Conservation (phyloP, 2,888 invertebrate species). For the Diarsia mendica region DNA sequence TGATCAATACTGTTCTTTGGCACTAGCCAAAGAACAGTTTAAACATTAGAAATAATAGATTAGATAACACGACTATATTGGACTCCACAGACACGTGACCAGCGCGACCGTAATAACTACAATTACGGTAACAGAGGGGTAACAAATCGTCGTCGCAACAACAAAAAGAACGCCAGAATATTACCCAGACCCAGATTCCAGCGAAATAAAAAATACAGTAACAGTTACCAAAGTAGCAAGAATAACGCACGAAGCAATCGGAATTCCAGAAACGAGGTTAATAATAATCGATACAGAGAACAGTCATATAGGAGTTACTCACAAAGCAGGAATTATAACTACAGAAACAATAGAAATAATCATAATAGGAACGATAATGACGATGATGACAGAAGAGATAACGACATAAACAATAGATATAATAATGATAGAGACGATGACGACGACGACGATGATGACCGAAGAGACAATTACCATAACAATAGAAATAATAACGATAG, state of each 20-base stretch:
- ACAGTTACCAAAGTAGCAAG: slow-evolving; percentile 1
- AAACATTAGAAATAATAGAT: not conserved
- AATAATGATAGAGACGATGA: no score
- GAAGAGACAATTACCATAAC: not conserved
- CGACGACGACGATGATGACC: no score
- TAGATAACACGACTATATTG: slow-evolving; percentile 2
- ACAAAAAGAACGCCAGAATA: no score
- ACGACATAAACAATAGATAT: no score
- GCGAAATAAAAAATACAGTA: slow-evolving; percentile 10
- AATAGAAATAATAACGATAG: not conserved
- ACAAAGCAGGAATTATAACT: slow-evolving; percentile 6
- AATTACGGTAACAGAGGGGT: slow-evolving; percentile 2
- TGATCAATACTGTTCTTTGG: no score
- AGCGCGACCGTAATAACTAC: slow-evolving; percentile 2
- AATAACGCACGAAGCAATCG: not conserved
- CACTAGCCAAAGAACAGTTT: not conserved
- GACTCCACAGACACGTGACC: slow-evolving; percentile 40
- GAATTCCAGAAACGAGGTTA: not conserved
- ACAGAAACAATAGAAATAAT: no score
- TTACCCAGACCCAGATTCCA: not conserved
- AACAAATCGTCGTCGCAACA: not conserved
- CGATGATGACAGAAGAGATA: not conserved
- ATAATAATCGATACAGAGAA: not conserved
- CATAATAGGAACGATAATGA: not conserved
- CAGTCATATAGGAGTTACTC: not conserved